Base-by-base conservation (phyloP, 1,140 invertebrate species). In the Delia radicum region DNA sequence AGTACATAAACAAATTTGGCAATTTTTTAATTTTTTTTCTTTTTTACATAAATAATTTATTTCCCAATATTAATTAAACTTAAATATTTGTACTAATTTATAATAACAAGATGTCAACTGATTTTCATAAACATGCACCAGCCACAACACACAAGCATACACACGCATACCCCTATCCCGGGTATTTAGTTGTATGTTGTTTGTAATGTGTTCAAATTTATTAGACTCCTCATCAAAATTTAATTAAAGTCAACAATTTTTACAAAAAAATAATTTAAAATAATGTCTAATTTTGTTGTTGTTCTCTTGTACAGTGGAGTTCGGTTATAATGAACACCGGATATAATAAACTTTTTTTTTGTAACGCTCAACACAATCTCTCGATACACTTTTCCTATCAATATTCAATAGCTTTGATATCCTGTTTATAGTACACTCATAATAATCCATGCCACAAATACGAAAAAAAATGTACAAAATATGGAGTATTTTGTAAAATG, bases 201-300 rank as follows among this genome's bases (percentile, higher is more conserved):
- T 55, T 55, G 21, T 21, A 21, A 21, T 7, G 8, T 18, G 48
- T 21, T 55, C 5, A 21, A 55, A 55, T 55, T 18, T 55, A 69
- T 69, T 69, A 69, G 65, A 18, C 1, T 69, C 15, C 29, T 69
- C 29, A 24, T 69, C 65, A 69, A 69, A 69, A 37, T 33, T 69
- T 69, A 69, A 69, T 69, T 69, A 69, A 69, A 37, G 29, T 12
- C 29, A 10, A 69, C n/a, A 37, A 69, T 69, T 33, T n/a, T 69
- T 21, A 33, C n/a, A n/a, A n/a, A n/a, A n/a, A n/a, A n/a, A n/a
- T n/a, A n/a, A n/a, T n/a, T 28, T 65, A 42, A 42, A 42, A 42
- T 42, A 42, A 42, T 42, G 37, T n/a, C n/a, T n/a, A n/a, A n/a
- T n/a, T n/a, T n/a, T n/a, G n/a, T n/a, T n/a, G n/a, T 42, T 42